Conservation (phyloP, 2,888 invertebrate species). For the Ichneumon xanthorius region DNA sequence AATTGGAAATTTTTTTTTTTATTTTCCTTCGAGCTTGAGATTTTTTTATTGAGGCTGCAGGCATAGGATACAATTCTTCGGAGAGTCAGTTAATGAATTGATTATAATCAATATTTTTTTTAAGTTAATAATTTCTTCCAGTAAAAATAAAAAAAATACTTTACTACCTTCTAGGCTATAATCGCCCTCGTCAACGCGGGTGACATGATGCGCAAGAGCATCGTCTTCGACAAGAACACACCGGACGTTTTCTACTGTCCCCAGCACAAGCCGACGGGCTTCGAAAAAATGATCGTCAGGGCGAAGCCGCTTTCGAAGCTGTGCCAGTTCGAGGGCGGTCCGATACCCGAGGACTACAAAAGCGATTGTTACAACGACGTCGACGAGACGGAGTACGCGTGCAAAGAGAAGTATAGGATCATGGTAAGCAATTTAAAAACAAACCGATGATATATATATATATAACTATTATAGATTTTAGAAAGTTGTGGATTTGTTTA, state of each 20-base stretch:
- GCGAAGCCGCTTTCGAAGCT: constrained; percentile 90
- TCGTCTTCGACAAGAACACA: constrained; percentile 92
- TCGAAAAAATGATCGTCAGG: constrained; percentile 90
- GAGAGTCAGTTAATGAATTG: background rate
- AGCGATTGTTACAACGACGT: constrained; percentile 93
- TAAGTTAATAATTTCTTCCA: background rate
- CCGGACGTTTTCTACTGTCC: constrained; percentile 93
- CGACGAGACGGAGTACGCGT: constrained; percentile 92
- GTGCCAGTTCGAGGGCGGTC: constrained; percentile 90
- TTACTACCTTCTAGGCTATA: constrained; percentile 58
- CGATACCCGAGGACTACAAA: constrained; percentile 90
- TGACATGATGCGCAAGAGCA: constrained; percentile 92
- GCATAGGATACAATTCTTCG: background rate
- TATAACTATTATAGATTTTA: too few species aligned
- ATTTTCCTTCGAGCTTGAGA: too few species aligned
- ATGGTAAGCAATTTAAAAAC: constrained; percentile 87
- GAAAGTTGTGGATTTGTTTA: too few species aligned
- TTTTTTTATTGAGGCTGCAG: too few species aligned
- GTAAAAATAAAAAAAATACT: background rate
- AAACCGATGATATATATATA: background rate
- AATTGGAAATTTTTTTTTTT: too few species aligned
- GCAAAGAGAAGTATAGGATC: constrained; percentile 92
- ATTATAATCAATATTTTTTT: background rate
- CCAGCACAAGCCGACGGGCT: constrained; percentile 90
- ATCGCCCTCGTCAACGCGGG: constrained; percentile 85